These are phyloP conservation scores for Lasioglossum albipes DNA, from an alignment of 1,140 invertebrate species.

Conservation along the genomic window DNA sequence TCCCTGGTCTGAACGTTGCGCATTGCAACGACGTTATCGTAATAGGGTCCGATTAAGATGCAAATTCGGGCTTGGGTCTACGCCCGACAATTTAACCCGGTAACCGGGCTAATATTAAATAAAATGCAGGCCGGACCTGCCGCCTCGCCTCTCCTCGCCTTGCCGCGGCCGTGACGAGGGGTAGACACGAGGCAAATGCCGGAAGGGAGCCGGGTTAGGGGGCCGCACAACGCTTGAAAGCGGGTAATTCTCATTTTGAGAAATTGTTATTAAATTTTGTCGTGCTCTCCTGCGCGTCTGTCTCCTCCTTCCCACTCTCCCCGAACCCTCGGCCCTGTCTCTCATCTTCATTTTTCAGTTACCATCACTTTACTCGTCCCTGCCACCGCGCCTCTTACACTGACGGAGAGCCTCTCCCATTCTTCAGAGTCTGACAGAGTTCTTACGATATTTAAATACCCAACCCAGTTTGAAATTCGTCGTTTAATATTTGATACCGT, in stretches of 20 bases:
- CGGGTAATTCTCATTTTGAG: constrained; percentile 74
- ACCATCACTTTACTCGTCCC: constrained; percentile 27
- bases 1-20: constrained; percentile 53
- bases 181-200: not conserved
- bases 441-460: not conserved
- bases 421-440: not conserved
- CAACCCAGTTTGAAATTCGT: too few relatives aligned
- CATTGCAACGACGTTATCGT: constrained; percentile 73
- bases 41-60: constrained; percentile 78
- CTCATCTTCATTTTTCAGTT: constrained; percentile 30
- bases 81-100: constrained; percentile 72
- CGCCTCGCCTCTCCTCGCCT: not conserved
- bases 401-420: not conserved
- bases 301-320: constrained; percentile 10
- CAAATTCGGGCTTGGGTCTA: constrained; percentile 71
- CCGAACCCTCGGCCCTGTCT: not conserved
- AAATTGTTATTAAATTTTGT: constrained; percentile 74
- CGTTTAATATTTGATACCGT: too few relatives aligned
- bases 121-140: constrained; percentile 61
- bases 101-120: constrained; percentile 74
- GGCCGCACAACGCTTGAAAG: constrained; percentile 59
- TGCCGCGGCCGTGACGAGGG: not conserved
- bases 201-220: constrained; percentile 23
- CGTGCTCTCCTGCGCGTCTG: constrained; percentile 39
- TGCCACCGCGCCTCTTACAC: not conserved